These are phyloP conservation scores for Furnarius figulus DNA, from an alignment of 2,113 vertebrate species.

Conservation along the genomic window DNA sequence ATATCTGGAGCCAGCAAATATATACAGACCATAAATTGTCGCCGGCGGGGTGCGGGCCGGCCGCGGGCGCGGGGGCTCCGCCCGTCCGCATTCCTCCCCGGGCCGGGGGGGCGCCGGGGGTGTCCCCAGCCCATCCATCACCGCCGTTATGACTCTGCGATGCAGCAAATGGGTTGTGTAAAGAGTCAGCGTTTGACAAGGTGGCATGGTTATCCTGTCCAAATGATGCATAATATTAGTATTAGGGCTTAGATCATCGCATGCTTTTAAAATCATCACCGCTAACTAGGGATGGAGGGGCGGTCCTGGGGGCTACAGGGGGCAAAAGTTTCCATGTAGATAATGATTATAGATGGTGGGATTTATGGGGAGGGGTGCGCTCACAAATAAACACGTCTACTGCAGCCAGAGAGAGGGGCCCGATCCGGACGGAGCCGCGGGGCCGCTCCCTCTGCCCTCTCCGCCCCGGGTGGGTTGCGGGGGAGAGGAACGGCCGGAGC, in stretches of 20 bases:
- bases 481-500: accelerated
- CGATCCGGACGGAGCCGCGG: background rate
- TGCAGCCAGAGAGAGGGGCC: background rate
- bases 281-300: background rate
- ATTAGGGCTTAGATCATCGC: conserved; percentile 57
- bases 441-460: accelerated
- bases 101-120: conserved; percentile 47
- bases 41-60: conserved; percentile 64
- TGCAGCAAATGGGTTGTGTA: conserved; percentile 59
- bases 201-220: conserved; percentile 65
- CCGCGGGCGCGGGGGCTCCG: conserved; percentile 24
- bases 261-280: conserved; percentile 75
- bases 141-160: conserved; percentile 62
- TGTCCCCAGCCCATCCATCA: conserved; percentile 67
- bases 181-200: conserved; percentile 56
- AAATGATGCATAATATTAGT: conserved; percentile 65
- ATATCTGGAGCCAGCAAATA: conserved; percentile 90
- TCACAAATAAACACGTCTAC: conserved; percentile 30
- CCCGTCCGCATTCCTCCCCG: conserved; percentile 65
- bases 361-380: background rate
- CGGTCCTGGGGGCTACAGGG: background rate
- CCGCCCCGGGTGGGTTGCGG: background rate
- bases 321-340: conserved; percentile 60
- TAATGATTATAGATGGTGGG: conserved; percentile 24
- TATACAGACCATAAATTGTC: conserved; percentile 92